Conservation (phyloP, 2,113 vertebrate species). For the Oryzias celebensis region DNA sequence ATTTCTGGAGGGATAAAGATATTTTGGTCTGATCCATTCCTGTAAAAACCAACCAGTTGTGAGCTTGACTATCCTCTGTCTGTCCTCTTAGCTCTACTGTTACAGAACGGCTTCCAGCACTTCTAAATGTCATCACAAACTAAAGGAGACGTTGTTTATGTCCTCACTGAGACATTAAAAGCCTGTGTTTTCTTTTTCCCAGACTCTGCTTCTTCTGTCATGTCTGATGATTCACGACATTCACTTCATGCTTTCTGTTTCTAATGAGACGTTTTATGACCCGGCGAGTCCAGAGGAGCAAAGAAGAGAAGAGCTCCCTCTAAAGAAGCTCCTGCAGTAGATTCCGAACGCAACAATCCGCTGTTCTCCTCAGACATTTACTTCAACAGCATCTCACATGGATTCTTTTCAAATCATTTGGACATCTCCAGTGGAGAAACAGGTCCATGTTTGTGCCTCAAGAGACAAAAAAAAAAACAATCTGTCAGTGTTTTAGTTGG, state of each 20-base stretch:
- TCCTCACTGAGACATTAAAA: not conserved
- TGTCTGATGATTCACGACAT: slow-evolving; percentile 33
- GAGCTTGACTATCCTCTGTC: no score
- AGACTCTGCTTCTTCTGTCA: slow-evolving; percentile 29
- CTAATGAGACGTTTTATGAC: slow-evolving; percentile 38
- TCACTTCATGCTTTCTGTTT: slow-evolving; percentile 41
- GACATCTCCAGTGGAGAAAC: no score
- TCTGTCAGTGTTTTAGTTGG: no score
- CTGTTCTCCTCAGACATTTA: no score
- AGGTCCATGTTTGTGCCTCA: no score
- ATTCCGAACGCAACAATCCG: no score
- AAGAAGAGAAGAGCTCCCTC: slow-evolving; percentile 35
- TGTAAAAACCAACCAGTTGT: no score
- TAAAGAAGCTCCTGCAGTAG: slow-evolving; percentile 48
- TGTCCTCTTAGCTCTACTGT: not conserved
- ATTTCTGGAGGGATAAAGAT: no score
- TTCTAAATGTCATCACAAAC: not conserved
- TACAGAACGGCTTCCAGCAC: not conserved
- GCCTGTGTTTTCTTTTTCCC: slow-evolving; percentile 2
- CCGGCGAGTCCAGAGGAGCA: slow-evolving; percentile 28
- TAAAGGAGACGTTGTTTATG: slow-evolving; percentile 7
- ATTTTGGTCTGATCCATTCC: no score
- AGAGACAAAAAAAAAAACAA: no score
- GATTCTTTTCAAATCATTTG: no score
- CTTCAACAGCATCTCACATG: no score